Evolutionary conservation across 2,113 vertebrate genomes (phyloP).

Genomic region (Nerophis lumbriciformis): DNA sequence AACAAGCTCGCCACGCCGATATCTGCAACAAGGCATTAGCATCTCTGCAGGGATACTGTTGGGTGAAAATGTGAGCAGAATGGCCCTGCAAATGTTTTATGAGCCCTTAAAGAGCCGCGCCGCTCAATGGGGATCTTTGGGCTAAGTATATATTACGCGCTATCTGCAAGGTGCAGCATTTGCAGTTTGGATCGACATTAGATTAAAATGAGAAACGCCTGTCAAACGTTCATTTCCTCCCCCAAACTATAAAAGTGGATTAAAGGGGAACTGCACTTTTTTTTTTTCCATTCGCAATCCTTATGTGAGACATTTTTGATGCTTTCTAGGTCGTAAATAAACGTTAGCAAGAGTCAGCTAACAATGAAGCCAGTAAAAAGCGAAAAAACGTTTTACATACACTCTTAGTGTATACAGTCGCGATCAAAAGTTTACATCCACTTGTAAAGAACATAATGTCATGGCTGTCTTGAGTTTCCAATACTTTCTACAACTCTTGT

Average conservation of each 20-base stretch:
- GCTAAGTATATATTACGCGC: conserved; percentile 21
- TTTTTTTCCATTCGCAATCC: too few relatives aligned
- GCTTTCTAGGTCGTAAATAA: too few relatives aligned
- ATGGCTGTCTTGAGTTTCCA: too few relatives aligned
- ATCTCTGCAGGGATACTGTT: conserved; percentile 34
- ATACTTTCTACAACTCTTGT: too few relatives aligned
- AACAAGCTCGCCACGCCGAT: conserved; percentile 52
- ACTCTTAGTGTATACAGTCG: too few relatives aligned
- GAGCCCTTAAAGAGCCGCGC: conserved; percentile 53
- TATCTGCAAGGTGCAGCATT: conserved; percentile 49
- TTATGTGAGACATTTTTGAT: too few relatives aligned
- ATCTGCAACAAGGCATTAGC: conserved; percentile 53
- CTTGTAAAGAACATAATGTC: too few relatives aligned
- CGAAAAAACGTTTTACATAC: too few relatives aligned
- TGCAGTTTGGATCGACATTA: conserved; percentile 59
- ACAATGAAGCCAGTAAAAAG: too few relatives aligned
- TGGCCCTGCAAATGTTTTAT: conserved; percentile 44
- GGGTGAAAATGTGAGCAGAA: conserved; percentile 45
- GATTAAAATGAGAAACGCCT: conserved; percentile 41
- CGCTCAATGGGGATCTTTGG: conserved; percentile 40
- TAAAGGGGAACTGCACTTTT: not conserved
- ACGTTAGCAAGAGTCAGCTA: too few relatives aligned
- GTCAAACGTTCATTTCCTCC: conserved; percentile 30
- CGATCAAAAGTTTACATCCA: too few relatives aligned
- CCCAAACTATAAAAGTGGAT: conserved; percentile 11